phyloP scores from a whole-genome alignment of 2,113 vertebrate species.

The Hemiprocne comata region DNA sequence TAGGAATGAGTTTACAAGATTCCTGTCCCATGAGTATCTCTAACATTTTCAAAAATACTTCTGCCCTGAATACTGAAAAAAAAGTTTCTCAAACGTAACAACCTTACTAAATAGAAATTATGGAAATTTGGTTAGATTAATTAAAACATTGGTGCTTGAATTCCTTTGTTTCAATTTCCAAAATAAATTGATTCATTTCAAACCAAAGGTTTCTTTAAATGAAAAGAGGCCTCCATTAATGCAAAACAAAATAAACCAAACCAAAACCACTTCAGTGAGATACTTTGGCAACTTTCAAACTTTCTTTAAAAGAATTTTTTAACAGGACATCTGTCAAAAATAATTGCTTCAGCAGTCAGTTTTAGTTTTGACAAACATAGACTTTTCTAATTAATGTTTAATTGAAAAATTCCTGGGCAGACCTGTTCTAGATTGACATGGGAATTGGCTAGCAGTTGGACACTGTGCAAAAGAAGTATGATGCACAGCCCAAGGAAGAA shows the following conservation, averaged over 20 bases:
- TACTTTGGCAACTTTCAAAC: not conserved
- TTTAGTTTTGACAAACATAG: not conserved
- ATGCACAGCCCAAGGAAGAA: not conserved
- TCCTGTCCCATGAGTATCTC: not conserved
- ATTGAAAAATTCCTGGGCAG: not conserved
- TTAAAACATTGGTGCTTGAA: not conserved
- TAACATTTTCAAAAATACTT: not conserved
- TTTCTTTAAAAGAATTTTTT: not conserved
- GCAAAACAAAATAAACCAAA: not conserved
- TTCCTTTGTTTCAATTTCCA: not conserved
- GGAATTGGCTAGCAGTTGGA: not conserved
- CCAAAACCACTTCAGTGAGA: not conserved
- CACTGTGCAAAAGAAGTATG: not conserved
- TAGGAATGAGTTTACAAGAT: not conserved
- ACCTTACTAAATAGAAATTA: not conserved
- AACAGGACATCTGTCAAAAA: not conserved
- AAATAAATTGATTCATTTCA: not conserved
- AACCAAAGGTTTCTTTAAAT: not conserved
- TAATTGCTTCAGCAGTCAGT: not conserved
- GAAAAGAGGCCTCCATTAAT: not conserved
- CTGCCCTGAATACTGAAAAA: not conserved
- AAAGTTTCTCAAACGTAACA: not conserved
- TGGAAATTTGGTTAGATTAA: not conserved
- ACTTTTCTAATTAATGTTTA: conserved; percentile 10
- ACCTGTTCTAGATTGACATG: not conserved